These are phyloP conservation scores for Hydrolagus affinis DNA, from an alignment of 2,113 vertebrate genomes.

Conservation along the genomic window DNA sequence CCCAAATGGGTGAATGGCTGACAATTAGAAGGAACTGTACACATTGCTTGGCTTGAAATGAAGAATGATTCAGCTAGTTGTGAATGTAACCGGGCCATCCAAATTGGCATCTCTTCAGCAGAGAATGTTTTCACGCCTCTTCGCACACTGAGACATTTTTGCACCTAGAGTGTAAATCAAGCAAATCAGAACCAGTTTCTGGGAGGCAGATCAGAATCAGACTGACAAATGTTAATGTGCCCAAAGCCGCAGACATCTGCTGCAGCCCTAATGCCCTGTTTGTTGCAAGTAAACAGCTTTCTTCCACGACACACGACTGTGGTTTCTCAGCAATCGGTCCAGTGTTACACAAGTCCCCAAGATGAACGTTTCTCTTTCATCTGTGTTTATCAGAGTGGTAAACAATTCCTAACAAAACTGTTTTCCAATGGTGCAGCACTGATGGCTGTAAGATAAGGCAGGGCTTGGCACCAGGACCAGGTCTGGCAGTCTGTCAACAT, in stretches of 20 bases:
- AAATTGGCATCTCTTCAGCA: neutral
- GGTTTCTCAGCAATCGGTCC: constrained; percentile 58
- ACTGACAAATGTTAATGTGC: neutral
- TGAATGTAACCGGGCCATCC: neutral
- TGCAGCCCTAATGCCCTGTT: constrained; percentile 34
- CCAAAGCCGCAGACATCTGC: constrained; percentile 9
- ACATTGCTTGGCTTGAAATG: neutral
- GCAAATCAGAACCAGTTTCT: neutral
- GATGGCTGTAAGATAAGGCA: constrained; percentile 66
- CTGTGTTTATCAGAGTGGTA: constrained; percentile 80
- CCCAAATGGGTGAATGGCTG: neutral
- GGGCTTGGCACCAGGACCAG: constrained; percentile 65
- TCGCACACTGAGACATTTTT: neutral
- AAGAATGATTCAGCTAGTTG: neutral
- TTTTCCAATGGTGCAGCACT: constrained; percentile 53
- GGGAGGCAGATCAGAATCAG: neutral
- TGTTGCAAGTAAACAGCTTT: constrained; percentile 36
- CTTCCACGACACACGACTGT: constrained; percentile 47
- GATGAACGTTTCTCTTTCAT: constrained; percentile 67
- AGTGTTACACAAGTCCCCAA: constrained; percentile 51
- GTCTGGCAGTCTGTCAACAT: constrained; percentile 58
- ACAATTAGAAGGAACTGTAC: neutral
- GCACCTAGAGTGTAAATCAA: neutral
- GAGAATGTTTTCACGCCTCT: neutral
- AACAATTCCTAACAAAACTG: constrained; percentile 67